These are phyloP conservation scores for Agrilus biguttatus DNA, from an alignment of 2,888 invertebrate genomes.

Conservation along the genomic window DNA sequence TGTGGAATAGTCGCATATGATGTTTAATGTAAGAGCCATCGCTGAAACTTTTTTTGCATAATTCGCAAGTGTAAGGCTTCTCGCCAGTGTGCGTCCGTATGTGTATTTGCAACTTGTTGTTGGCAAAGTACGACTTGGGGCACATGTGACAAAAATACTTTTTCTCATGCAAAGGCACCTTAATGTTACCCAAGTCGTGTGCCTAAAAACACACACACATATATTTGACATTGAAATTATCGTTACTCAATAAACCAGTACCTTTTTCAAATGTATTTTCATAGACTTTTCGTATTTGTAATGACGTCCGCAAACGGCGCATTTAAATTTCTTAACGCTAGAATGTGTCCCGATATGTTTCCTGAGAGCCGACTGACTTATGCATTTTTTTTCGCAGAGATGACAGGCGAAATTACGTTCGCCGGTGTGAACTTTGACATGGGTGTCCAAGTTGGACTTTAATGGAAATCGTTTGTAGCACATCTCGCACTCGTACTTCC, in stretches of 20 bases:
- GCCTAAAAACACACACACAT: constrained; percentile 10
- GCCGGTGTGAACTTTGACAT: constrained; percentile 23
- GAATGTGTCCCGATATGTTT: constrained; percentile 23
- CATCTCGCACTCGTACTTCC: constrained; percentile 23
- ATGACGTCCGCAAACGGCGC: constrained; percentile 36
- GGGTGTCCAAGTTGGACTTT: constrained; percentile 23
- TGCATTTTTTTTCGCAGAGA: constrained; percentile 21
- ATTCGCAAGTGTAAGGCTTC: constrained; percentile 20
- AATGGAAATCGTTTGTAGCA: constrained; percentile 22
- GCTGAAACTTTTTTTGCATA: constrained; percentile 24
- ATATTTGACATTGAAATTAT: too few species aligned
- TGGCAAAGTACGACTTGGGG: constrained; percentile 20
- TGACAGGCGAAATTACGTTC: constrained; percentile 24
- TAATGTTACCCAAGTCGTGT: constrained; percentile 30
- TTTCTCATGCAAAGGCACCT: constrained; percentile 36
- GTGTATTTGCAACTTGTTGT: constrained; percentile 24
- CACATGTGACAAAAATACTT: constrained; percentile 27
- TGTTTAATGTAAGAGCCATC: constrained; percentile 39
- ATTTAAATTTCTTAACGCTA: constrained; percentile 22
- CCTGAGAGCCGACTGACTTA: constrained; percentile 19
- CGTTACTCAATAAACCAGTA: too few species aligned
- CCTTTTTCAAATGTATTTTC: constrained; percentile 37
- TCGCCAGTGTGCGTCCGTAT: constrained; percentile 22
- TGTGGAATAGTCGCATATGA: constrained; percentile 39
- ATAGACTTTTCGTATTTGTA: constrained; percentile 37